These are phyloP conservation scores for Meandrina meandrites DNA, from an alignment of 92 coral and sea anemone genomes.

Conservation along the genomic window DNA sequence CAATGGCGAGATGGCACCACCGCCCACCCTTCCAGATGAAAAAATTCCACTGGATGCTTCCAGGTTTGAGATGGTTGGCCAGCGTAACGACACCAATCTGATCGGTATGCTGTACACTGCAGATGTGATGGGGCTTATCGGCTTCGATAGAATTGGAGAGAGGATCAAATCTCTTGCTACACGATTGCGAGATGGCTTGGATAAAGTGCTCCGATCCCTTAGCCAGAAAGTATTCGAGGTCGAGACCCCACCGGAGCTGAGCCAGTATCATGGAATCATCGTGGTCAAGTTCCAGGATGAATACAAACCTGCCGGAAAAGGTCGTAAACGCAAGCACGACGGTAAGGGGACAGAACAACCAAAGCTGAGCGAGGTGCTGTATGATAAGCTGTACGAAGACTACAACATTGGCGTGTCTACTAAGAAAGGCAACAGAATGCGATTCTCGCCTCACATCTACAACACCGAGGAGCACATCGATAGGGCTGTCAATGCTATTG, in stretches of 20 bases:
- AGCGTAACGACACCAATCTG: constrained; percentile 65
- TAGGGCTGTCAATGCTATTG: constrained; percentile 32
- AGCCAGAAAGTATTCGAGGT: neutral
- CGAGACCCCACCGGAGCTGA: constrained; percentile 36
- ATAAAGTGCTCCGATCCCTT: neutral
- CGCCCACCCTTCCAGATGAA: constrained; percentile 39
- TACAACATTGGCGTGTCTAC: constrained; percentile 61
- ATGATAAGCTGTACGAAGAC: constrained; percentile 39
- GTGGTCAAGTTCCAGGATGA: constrained; percentile 37
- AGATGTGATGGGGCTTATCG: constrained; percentile 62
- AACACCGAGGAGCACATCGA: constrained; percentile 66
- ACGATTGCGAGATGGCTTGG: constrained; percentile 24
- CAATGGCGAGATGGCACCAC: constrained; percentile 53
- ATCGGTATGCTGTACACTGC: constrained; percentile 69
- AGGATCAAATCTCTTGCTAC: constrained; percentile 48
- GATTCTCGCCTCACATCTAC: constrained; percentile 56
- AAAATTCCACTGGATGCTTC: constrained; percentile 40
- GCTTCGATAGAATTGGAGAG: constrained; percentile 41
- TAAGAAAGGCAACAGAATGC: constrained; percentile 57
- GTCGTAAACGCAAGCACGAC: neutral
- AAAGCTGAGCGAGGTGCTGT: constrained; percentile 9
- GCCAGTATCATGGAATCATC: constrained; percentile 41
- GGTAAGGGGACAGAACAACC: neutral
- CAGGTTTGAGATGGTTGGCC: constrained; percentile 70
- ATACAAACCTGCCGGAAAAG: neutral